A percentile compares a stretch with the other conserved stretches of the same genome.
These are phyloP conservation scores for Bubo bubo DNA, from an alignment of 2,113 vertebrate genomes.

Conservation along the genomic window DNA sequence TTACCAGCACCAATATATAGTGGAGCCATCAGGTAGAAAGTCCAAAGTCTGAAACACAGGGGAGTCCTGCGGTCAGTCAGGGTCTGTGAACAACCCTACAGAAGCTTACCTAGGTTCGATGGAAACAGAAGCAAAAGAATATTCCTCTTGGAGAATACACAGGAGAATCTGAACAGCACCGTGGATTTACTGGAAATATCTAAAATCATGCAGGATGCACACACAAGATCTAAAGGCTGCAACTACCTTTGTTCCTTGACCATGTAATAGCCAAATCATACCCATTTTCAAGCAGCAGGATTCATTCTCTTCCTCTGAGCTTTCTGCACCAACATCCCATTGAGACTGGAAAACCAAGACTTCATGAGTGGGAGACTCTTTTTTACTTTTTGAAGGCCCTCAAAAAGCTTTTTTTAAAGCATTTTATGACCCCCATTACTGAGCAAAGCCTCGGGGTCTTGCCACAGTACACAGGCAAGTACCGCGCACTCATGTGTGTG, in stretches of 20 bases:
- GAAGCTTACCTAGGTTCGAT: background rate
- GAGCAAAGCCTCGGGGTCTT: background rate
- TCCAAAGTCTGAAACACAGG: background rate
- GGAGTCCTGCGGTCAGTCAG: no score
- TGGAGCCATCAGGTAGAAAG: background rate
- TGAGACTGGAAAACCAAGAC: background rate
- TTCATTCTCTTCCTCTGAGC: background rate
- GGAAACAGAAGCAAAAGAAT: background rate
- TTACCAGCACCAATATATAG: background rate
- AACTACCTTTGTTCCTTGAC: background rate
- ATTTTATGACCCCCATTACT: background rate
- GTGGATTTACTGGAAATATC: background rate
- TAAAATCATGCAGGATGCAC: background rate
- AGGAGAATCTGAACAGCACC: background rate
- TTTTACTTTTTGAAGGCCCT: background rate
- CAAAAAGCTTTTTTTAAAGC: background rate
- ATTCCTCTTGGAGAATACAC: background rate
- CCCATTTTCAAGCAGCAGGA: background rate
- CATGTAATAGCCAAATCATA: background rate
- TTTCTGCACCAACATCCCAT: background rate
- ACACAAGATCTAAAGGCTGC: background rate
- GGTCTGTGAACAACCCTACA: background rate
- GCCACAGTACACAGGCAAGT: background rate
- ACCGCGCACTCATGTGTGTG: fast-evolving
- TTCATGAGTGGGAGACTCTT: background rate